These are phyloP conservation scores for Deilephila porcellus DNA, from an alignment of 2,888 invertebrate species.

Conservation along the genomic window DNA sequence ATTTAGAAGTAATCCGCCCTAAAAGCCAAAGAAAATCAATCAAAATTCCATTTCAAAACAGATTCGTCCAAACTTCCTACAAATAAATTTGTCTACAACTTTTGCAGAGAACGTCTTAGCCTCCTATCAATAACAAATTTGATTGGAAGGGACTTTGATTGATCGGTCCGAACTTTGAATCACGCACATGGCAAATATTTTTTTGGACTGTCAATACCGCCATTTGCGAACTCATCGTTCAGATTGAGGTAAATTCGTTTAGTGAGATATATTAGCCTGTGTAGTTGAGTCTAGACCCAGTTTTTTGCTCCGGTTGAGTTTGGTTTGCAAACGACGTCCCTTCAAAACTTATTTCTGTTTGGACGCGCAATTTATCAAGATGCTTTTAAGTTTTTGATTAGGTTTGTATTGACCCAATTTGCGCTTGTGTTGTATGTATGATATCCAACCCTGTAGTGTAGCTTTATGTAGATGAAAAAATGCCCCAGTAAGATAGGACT, in stretches of 20 bases:
- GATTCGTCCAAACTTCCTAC: constrained; percentile 3
- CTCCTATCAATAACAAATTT: constrained; percentile 28
- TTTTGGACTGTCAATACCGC: neutral
- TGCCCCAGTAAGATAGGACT: too few species aligned
- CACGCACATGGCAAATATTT: constrained; percentile 16
- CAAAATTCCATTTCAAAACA: neutral
- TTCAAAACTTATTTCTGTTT: neutral
- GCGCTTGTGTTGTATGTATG: too few species aligned
- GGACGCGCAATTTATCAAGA: neutral
- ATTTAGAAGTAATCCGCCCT: neutral
- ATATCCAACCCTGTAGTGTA: too few species aligned
- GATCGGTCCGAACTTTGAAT: neutral
- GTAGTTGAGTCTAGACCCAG: neutral
- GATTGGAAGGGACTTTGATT: constrained; percentile 28
- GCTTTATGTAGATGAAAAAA: too few species aligned
- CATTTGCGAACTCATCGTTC: neutral
- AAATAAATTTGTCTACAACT: constrained; percentile 20
- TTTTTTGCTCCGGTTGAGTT: neutral
- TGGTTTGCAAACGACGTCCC: neutral
- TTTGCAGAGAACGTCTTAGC: neutral
- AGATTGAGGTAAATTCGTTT: neutral
- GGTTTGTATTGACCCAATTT: too few species aligned
- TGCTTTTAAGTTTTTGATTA: too few species aligned
- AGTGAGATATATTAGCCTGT: neutral
- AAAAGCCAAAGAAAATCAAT: constrained; percentile 9